Evolutionary conservation across 37 sponge, comb jelly and placozoan genomes (phyloP), one percentile per base, ranked within the genome.

Genomic region (Aphrocallistes beatrix): DNA sequence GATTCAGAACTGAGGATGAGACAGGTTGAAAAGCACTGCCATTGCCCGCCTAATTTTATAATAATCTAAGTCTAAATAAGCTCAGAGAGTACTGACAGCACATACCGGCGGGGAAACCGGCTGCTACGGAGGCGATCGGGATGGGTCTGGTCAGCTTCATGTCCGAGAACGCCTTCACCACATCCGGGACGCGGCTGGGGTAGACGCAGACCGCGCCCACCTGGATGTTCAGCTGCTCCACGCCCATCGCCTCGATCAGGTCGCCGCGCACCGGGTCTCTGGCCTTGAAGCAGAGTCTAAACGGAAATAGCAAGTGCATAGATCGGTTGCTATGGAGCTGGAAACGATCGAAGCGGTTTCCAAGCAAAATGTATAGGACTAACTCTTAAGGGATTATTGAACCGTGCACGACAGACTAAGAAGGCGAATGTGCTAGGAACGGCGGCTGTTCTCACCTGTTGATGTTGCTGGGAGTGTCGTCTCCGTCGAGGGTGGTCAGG

Each of bases 51-150:
- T n/a, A n/a, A n/a, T n/a, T 48, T 48, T 48, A 21, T 48, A 23
- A 21, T 48, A 23, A 23, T 21, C 17, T 48, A 23, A 48, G 19
- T 48, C 19, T 48, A 48, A 48, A 23, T 23, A 48, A 48, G 21
- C 21, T 23, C 19, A 17, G 50, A 48, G 17, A 48, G 21, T 34
- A 81, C 81, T 81, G 36, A 23, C 30, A 38, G 19, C 40, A 36
- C 36, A 75, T 30, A 60, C 75, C 99, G 37, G 93, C 96, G 36
- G 99, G 99, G 86, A 98, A 98, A 1, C 99, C 99, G 34, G 99
- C 99, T n/a, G 99, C 96, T 1, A 98, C 99, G 1, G 99, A 98
- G 0, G 99, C 99, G 38, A 98, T 90, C n/a, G 96, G 94, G 3
- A 98, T 85, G 38, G 83, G 75, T 60, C 75, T 34, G 37, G 39